Evolutionary conservation across 2,113 vertebrate species (phyloP).

Genomic region (Heloderma charlesbogerti): DNA sequence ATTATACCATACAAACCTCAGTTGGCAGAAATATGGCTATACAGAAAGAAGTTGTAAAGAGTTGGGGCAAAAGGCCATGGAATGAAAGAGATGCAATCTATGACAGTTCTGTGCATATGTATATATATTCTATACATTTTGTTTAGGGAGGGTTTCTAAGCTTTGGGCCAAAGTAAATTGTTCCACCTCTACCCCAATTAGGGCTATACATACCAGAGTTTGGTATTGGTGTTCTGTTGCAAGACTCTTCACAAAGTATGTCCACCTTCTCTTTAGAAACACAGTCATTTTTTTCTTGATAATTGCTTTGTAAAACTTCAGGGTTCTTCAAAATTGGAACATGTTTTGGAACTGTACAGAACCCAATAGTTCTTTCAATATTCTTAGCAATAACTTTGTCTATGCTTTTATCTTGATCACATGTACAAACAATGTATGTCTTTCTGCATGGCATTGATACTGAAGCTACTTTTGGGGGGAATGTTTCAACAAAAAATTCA

Average conservation of each 20-base stretch:
- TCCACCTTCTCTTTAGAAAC: conserved; percentile 32
- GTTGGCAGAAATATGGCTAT: no score
- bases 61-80: background rate
- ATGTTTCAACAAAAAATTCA: background rate
- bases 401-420: conserved; percentile 29
- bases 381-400: background rate
- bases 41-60: background rate
- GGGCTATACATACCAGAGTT: conserved; percentile 65
- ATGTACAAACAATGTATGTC: background rate
- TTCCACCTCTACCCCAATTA: background rate
- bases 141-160: background rate
- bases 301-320: conserved; percentile 13
- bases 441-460: conserved; percentile 41
- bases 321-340: background rate
- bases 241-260: background rate
- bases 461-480: conserved; percentile 23
- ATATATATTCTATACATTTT: background rate
- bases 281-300: background rate
- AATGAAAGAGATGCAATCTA: background rate
- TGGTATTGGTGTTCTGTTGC: conserved; percentile 30
- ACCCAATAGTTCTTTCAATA: conserved; percentile 37
- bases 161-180: background rate
- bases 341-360: conserved; percentile 19
- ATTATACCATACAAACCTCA: no score
- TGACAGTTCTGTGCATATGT: background rate